phyloP scores from a whole-genome alignment of 2,888 invertebrate species.

The Sphaerolaimus hirsutus region DNA sequence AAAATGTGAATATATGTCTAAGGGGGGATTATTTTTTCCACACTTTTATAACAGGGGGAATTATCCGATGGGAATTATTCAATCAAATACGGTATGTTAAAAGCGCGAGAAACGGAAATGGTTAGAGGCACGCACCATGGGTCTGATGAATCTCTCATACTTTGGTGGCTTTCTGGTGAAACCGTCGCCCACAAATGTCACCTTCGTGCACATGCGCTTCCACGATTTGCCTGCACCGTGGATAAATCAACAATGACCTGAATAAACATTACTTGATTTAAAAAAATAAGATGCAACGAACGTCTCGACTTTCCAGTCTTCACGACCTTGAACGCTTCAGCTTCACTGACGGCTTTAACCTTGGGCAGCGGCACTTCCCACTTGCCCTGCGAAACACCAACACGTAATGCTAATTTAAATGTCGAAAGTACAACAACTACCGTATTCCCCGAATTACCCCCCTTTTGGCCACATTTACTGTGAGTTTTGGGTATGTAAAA shows the following conservation, averaged over 20 bases:
- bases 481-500: too few relatives aligned
- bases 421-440: too few relatives aligned
- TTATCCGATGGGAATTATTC: too few relatives aligned
- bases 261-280: background rate
- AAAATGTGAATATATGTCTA: too few relatives aligned
- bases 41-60: too few relatives aligned
- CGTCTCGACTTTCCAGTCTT: conserved; percentile 69
- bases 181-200: conserved; percentile 84
- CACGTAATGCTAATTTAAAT: too few relatives aligned
- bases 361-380: conserved; percentile 99
- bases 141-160: conserved; percentile 88
- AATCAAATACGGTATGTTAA: too few relatives aligned
- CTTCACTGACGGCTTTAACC: conserved; percentile 80
- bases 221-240: conserved; percentile 50
- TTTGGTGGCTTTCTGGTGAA: conserved; percentile 97
- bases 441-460: too few relatives aligned
- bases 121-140: conserved; percentile 42
- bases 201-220: conserved; percentile 98
- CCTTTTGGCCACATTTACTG: too few relatives aligned
- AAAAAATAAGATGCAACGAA: conserved; percentile 1
- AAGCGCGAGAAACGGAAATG: too few relatives aligned
- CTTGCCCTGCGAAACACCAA: conserved; percentile 47
- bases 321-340: conserved; percentile 80
- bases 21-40: too few relatives aligned
- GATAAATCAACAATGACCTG: background rate